Evolutionary conservation across 2,113 vertebrate genomes (phyloP), one percentile per base, ranked within the genome.

Genomic region (Cryptotis parvus): DNA sequence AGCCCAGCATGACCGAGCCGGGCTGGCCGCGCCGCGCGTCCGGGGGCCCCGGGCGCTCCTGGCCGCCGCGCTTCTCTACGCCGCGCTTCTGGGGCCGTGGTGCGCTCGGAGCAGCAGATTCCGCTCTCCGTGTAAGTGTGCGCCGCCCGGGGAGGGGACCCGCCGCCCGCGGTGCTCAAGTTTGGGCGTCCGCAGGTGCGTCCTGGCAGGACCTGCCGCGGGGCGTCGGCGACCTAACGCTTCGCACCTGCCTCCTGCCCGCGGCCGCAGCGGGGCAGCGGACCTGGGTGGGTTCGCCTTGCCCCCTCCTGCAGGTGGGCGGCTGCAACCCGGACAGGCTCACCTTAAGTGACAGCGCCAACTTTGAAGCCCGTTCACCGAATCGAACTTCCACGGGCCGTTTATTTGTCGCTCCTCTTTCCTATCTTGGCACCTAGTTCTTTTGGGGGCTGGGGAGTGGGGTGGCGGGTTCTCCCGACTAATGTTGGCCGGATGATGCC

Each of bases 101-200:
- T 97, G 96, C 98, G 98, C 96, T 98, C 98, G 84, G 98, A 99
- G 97, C 99, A 99, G 97, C 99, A 99, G 98, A 99, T 99, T 96
- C 99, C 99, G 93, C 97, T 99, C 77, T 98, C 99, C 39, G 99
- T 99, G 99, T 99, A 98, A 99, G 99, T 99, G 94, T 87, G 89
- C 88, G 84, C 94, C 39, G 82, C 89, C 61, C 39, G 49, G 94
- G 91, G 69, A 75, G 89, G 93, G 74, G 92, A 88, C 55, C 55
- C 55, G 55, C 55, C 76, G 27, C 79, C 76, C 39, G 35, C 72
- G 69, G 75, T 33, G 49, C 45, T 90, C 94, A 96, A 97, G 96
- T 97, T 97, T 96, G 93, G 80, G 73, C 41, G 82, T 52, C 89
- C 94, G 96, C 92, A 96, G 95, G 91, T 97, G 90, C 96, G 39